Evolutionary conservation across 1,140 invertebrate genomes (phyloP).

Genomic region (Drosophila leontia): DNA sequence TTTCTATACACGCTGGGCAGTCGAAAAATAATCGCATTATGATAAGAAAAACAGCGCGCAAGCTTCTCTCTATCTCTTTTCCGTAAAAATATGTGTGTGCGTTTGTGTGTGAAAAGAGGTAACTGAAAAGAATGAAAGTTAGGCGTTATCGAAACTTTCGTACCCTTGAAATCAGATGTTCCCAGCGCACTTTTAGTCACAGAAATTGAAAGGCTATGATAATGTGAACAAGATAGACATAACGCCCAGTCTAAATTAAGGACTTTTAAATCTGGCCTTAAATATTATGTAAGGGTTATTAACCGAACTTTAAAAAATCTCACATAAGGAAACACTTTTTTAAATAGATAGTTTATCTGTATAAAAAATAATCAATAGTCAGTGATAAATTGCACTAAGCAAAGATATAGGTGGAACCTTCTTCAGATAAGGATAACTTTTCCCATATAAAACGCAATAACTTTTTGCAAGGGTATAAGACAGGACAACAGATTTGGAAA

Average conservation of each 20-base stretch:
- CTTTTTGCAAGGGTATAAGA: constrained; percentile 16
- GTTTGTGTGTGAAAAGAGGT: constrained; percentile 32
- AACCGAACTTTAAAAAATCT: neutral
- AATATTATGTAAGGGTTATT: neutral
- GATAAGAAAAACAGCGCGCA: constrained; percentile 65
- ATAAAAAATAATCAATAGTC: neutral
- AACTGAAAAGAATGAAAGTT: neutral
- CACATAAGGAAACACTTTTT: neutral
- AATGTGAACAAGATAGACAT: neutral
- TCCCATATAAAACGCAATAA: neutral
- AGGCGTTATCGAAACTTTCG: constrained; percentile 10
- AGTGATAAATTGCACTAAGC: constrained; percentile 2
- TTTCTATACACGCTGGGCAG: constrained; percentile 53
- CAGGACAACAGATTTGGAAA: constrained; percentile 19
- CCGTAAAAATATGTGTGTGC: constrained; percentile 1
- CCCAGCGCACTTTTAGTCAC: no score
- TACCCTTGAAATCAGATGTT: constrained; percentile 26
- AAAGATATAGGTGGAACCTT: neutral
- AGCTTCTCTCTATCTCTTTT: constrained; percentile 15
- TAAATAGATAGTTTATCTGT: neutral
- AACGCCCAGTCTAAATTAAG: no score
- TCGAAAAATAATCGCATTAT: constrained; percentile 75
- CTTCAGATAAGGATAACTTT: neutral
- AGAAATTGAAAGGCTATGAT: neutral
- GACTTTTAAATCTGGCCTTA: neutral